These are phyloP conservation scores for Tiliacea aurago DNA, from an alignment of 2,888 invertebrate species.

Conservation along the genomic window DNA sequence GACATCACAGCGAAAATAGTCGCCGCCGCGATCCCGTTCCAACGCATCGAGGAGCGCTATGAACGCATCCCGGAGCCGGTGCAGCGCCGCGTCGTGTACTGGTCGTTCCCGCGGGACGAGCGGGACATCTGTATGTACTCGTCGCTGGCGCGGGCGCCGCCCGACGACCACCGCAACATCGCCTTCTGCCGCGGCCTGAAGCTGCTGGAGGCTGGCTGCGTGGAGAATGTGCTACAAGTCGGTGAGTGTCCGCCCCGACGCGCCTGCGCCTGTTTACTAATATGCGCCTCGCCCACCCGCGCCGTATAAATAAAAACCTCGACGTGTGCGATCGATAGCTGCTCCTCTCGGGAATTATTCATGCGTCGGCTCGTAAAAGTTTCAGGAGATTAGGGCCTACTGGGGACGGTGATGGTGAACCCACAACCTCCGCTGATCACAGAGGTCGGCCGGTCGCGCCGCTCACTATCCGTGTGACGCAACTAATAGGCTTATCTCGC, in stretches of 20 bases:
- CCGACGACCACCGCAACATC: slow-evolving; percentile 94
- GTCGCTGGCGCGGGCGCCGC: slow-evolving; percentile 92
- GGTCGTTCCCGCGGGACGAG: slow-evolving; percentile 97
- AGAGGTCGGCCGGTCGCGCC: slow-evolving; percentile 58
- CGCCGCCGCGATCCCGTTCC: slow-evolving; percentile 96
- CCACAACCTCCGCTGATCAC: slow-evolving; percentile 62
- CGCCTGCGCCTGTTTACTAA: slow-evolving; percentile 91
- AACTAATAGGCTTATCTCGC: slow-evolving; percentile 74
- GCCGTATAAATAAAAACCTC: slow-evolving; percentile 90
- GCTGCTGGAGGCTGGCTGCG: slow-evolving; percentile 95
- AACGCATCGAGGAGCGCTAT: slow-evolving; percentile 96
- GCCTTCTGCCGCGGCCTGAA: slow-evolving; percentile 97
- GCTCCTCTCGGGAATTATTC: slow-evolving; percentile 90
- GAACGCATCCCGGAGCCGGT: slow-evolving; percentile 97
- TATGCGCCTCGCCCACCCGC: slow-evolving; percentile 90
- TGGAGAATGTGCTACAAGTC: slow-evolving; percentile 96
- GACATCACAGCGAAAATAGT: slow-evolving; percentile 96
- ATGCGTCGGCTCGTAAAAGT: slow-evolving; percentile 88
- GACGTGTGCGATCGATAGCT: slow-evolving; percentile 91
- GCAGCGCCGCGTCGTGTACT: slow-evolving; percentile 96
- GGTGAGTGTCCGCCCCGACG: slow-evolving; percentile 92
- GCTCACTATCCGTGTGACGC: slow-evolving; percentile 68
- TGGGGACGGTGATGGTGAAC: slow-evolving; percentile 71
- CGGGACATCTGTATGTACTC: slow-evolving; percentile 97
- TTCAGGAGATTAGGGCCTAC: slow-evolving; percentile 86